Evolutionary conservation across 2,113 vertebrate genomes (phyloP).

Genomic region (Rattus rattus): DNA sequence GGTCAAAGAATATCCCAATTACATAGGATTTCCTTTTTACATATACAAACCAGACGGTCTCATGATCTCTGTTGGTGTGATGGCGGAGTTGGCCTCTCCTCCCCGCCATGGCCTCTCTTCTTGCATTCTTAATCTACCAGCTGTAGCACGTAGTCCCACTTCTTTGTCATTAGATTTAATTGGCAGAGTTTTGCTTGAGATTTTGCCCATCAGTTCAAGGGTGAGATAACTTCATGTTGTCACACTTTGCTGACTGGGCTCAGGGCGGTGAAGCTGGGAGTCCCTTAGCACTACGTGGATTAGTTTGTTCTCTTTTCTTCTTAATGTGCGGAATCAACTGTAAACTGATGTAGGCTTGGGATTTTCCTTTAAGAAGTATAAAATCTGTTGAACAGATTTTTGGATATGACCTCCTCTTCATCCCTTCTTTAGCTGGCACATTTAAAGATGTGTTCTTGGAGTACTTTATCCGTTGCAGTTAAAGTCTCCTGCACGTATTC

Average conservation of each 20-base stretch:
- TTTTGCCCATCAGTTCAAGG: background rate
- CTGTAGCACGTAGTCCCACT: background rate
- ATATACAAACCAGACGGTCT: background rate
- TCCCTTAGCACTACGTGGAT: background rate
- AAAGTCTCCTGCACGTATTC: background rate
- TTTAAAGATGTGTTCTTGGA: background rate
- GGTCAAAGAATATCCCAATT: background rate
- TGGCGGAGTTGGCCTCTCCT: background rate
- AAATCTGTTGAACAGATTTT: background rate
- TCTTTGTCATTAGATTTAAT: background rate
- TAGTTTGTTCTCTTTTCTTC: background rate
- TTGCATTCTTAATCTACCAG: background rate
- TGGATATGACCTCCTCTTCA: background rate
- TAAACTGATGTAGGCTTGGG: background rate
- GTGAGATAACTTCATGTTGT: background rate
- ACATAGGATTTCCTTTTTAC: background rate
- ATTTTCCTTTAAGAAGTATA: background rate
- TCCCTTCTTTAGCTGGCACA: background rate
- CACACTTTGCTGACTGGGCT: background rate
- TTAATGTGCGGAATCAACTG: background rate
- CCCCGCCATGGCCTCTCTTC: background rate
- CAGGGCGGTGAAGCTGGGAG: background rate
- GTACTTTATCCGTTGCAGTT: background rate
- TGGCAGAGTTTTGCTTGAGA: background rate
- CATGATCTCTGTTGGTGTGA: background rate